Evolutionary conservation across 2,113 vertebrate species (phyloP), one percentile per base, ranked within the genome.

Genomic region (Brachypodius melanocephalos): DNA sequence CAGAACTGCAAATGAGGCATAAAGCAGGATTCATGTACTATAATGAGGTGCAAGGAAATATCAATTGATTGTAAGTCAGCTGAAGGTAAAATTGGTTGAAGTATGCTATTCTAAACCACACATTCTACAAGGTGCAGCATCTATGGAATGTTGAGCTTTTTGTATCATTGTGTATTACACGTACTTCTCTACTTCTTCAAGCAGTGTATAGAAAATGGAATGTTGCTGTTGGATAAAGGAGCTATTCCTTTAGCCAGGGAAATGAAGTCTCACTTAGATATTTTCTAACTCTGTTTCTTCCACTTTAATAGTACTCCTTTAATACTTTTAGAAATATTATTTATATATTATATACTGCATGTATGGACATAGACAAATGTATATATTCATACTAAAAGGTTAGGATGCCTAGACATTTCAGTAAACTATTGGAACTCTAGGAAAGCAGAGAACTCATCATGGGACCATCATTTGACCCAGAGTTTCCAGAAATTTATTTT

Each of bases 11-110:
- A 89, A 95, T 91, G 91, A 89, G 48, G 73, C 91, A 85, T 89
- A 94, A 92, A 95, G 73, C 34, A 85, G 84, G 21, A 91, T 87
- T 95, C 93, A 36, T 67, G 89, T 77, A 77, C 76, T 74, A 18
- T 96, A 89, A 87, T 85, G 73, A 94, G 73, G 76, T 91, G 69
- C 65, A 94, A 74, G 76, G 73, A 96, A 91, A 81, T 94, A 87
- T 24, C 61, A 94, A 77, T 78, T 91, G 65, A 91, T 94, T 89
- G 65, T 59, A 83, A 92, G 61, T 87, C 87, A 91, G 48, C 32
- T 93, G 74, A 84, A 89, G 76, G 68, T 81, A 89, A 92, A 94
- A 81, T 48, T 87, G 57, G 40, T 90, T 75, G 68, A 86, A 77
- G 78, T 59, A 51, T 34, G 12, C 32, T 74, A 6, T 52, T 79